These are phyloP conservation scores for Eupristina koningsbergeri DNA, from an alignment of 1,140 invertebrate genomes.

Conservation along the genomic window DNA sequence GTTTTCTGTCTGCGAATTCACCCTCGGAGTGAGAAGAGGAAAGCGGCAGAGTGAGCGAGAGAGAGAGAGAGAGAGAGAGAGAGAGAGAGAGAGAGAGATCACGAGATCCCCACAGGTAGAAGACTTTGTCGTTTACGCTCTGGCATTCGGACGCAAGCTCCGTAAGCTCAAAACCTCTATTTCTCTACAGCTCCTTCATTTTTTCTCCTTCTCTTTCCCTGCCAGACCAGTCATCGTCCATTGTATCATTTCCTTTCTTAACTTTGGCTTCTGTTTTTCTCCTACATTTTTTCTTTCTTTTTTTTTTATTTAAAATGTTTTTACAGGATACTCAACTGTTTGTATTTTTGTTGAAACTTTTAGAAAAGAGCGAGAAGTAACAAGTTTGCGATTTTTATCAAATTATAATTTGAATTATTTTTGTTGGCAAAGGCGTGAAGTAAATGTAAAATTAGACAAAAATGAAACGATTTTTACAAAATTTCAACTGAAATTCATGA, in stretches of 20 bases:
- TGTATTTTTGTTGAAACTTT: conserved; percentile 1
- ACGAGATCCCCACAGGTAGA: not conserved
- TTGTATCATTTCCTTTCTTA: conserved; percentile 13
- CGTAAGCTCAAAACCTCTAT: not conserved
- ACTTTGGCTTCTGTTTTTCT: not conserved
- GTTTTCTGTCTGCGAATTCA: conserved; percentile 40
- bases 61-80: not conserved
- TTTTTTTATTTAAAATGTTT: conserved; percentile 25
- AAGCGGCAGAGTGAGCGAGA: not conserved
- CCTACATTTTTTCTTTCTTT: not conserved
- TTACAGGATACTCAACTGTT: not conserved
- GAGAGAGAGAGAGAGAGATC: conserved; percentile 10
- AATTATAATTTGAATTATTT: not conserved
- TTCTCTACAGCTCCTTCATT: not conserved
- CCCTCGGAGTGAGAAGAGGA: not conserved
- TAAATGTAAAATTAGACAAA: not conserved
- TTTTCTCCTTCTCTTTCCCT: conserved; percentile 14
- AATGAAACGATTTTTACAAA: not conserved
- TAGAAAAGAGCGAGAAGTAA: not conserved
- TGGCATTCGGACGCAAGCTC: conserved; percentile 7
- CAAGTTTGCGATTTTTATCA: conserved; percentile 5
- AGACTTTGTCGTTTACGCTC: conserved; percentile 18
- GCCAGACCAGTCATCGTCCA: not conserved
- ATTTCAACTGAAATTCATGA: not conserved
- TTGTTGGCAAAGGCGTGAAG: not conserved